Percentiles rank a stretch among this genome's conserved stretches.
phyloP scores from a whole-genome alignment of 2,113 vertebrate genomes.

The Okapia johnstoni region DNA sequence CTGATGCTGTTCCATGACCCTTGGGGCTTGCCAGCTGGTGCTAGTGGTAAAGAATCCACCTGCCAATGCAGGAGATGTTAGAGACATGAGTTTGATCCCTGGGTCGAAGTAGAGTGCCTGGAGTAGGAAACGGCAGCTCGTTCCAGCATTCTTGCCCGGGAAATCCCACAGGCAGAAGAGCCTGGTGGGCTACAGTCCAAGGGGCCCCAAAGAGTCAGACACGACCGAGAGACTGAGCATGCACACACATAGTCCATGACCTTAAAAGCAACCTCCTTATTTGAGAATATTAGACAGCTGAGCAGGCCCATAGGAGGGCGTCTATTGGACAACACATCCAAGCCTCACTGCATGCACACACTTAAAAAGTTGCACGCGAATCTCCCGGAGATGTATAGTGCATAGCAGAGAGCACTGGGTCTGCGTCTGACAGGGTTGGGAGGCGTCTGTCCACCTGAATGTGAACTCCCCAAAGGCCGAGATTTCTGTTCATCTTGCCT shows the following conservation, averaged over 20 bases:
- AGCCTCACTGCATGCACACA: too few relatives aligned
- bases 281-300: not conserved
- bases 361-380: fast-evolving
- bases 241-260: not conserved
- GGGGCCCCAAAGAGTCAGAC: not conserved
- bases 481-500: too few relatives aligned
- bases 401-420: not conserved
- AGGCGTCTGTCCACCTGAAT: not conserved
- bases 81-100: not conserved
- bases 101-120: not conserved
- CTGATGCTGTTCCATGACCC: fast-evolving
- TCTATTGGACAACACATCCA: fast-evolving
- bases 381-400: fast-evolving
- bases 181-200: not conserved
- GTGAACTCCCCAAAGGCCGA: fast-evolving
- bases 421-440: not conserved
- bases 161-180: not conserved
- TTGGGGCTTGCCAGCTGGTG: not conserved
- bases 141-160: not conserved
- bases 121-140: not conserved
- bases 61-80: not conserved
- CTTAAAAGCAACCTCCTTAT: not conserved
- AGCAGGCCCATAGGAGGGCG: not conserved
- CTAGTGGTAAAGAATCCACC: not conserved
- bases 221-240: fast-evolving